These are phyloP conservation scores for Heteronetta atricapilla DNA, from an alignment of 2,113 vertebrate species.

Conservation along the genomic window DNA sequence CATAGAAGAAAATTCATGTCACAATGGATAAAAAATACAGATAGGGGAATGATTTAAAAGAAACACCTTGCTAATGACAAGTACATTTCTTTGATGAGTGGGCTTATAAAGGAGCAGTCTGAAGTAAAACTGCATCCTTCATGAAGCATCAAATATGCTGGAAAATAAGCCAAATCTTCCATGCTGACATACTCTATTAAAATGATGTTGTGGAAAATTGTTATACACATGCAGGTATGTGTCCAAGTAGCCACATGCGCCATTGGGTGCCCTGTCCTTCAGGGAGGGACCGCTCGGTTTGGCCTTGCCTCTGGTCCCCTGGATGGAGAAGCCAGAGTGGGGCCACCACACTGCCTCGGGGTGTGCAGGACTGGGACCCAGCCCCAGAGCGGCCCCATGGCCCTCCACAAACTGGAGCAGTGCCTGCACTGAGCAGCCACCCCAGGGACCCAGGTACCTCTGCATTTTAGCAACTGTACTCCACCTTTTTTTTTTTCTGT, in stretches of 20 bases:
- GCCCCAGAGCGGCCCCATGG: not conserved
- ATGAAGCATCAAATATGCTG: conserved; percentile 60
- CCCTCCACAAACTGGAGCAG: not conserved
- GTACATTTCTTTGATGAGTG: conserved; percentile 20
- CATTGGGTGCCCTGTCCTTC: rapidly evolving
- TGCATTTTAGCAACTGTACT: rapidly evolving
- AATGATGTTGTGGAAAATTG: conserved; percentile 16
- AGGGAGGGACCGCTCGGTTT: rapidly evolving
- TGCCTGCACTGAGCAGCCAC: rapidly evolving
- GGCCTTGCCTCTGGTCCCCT: not conserved
- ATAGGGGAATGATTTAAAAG: conserved; percentile 38
- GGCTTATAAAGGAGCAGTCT: not conserved
- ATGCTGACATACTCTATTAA: conserved; percentile 13
- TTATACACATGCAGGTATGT: rapidly evolving
- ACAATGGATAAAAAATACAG: conserved; percentile 31
- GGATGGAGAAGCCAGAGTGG: not conserved
- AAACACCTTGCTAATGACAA: conserved; percentile 56
- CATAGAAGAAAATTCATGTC: conserved; percentile 3
- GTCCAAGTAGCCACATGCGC: rapidly evolving
- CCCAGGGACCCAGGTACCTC: rapidly evolving
- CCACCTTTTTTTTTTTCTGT: rapidly evolving
- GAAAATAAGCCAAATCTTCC: conserved; percentile 60
- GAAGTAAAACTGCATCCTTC: conserved; percentile 56
- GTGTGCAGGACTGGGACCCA: not conserved
- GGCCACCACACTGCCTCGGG: rapidly evolving